Evolutionary conservation across 1,140 invertebrate species (phyloP), one percentile per base, ranked within the genome.

Genomic region (Oryctes rhinoceros): DNA sequence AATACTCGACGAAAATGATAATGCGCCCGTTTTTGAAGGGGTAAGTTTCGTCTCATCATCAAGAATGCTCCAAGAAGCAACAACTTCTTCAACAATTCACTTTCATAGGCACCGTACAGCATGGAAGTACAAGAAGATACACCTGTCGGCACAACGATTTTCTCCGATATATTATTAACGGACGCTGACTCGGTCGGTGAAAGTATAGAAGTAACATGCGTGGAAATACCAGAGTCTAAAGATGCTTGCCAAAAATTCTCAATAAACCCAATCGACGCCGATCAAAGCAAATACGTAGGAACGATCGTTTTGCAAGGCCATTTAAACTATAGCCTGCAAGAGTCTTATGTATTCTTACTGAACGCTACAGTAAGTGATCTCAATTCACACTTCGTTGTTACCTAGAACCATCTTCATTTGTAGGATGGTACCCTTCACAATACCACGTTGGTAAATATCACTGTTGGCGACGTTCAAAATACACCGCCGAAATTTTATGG

Each of bases 1-100:
- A 30, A 92, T 98, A 48, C 87, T 95, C 4, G 96, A 98, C 86
- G 94, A 95, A 83, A 97, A 98, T 86, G 96, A 98, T 84, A 97
- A 97, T 88, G 89, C 94, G 37, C 96, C 96, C 5, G 90, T 91
- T 79, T 97, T 97, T 88, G 90, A 92, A 88, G 92, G 94, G 88
- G 94, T 94, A 88, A 90, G 90, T 88, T 53, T n/a, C 35, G 9
- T 76, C 24, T 30, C 24, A 30, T 30, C 0, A 30, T 30, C 2
- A 44, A 44, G 39, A 7, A 10, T 44, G 39, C 0, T 7, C 39
- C 5, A 10, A 44, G 9, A 10, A 37, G 24, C 65, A 71, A 35
- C 62, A 67, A 20, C 24, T 67, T 71, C 35, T 24, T 37, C 35
- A 44, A 5, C 39, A 10, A 44, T 44, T 35, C 7, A 84, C 65